These are phyloP conservation scores for Cebidichthys violaceus DNA, from an alignment of 2,113 vertebrate genomes.

Conservation along the genomic window DNA sequence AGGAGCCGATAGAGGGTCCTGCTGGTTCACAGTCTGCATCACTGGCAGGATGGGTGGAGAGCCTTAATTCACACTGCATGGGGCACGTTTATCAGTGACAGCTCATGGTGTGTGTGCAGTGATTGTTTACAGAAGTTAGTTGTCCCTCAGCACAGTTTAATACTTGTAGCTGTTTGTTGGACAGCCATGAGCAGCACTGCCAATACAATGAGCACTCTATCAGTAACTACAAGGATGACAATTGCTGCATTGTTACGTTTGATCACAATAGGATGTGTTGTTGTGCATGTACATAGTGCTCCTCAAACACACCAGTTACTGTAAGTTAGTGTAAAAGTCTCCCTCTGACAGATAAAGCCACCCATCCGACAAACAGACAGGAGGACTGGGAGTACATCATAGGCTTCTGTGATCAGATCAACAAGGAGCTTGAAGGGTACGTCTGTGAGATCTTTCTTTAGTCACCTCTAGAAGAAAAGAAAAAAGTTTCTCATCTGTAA, in stretches of 20 bases:
- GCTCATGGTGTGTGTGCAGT: conserved; percentile 7
- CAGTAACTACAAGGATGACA: conserved; percentile 21
- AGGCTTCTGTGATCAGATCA: conserved; percentile 98
- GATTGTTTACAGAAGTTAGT: not conserved
- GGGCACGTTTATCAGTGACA: conserved; percentile 15
- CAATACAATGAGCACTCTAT: conserved; percentile 12
- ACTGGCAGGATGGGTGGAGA: conserved; percentile 61
- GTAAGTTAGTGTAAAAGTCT: not conserved
- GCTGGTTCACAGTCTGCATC: conserved; percentile 22
- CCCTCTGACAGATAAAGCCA: conserved; percentile 92
- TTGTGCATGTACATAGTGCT: conserved; percentile 2
- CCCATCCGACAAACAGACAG: conserved; percentile 95
- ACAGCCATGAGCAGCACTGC: conserved; percentile 8
- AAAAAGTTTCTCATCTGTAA: conserved; percentile 8
- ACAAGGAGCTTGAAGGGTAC: conserved; percentile 97
- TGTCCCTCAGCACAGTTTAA: not conserved
- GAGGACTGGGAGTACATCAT: conserved; percentile 99
- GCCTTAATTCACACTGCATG: conserved; percentile 17
- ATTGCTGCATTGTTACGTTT: conserved; percentile 33
- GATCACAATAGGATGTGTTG: conserved; percentile 6
- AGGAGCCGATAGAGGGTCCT: not conserved
- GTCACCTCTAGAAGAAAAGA: not conserved
- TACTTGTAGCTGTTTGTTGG: not conserved
- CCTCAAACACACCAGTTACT: not conserved
- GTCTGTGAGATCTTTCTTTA: conserved; percentile 24